Conservation (phyloP, 1,140 invertebrate genomes). For the Watersipora subatra region DNA sequence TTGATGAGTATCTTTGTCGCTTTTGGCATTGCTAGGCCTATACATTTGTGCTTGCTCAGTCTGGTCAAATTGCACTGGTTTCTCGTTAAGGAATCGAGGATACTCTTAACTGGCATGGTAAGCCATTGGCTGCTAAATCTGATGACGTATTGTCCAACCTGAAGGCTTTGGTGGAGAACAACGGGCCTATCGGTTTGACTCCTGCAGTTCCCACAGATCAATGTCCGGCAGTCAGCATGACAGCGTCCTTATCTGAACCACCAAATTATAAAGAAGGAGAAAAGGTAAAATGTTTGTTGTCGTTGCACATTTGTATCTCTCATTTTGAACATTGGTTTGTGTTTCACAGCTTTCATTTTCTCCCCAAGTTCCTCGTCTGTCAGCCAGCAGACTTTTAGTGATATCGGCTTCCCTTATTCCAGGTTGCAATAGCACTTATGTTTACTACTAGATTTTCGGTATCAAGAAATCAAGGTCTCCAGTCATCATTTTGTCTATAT, state of each 20-base stretch:
- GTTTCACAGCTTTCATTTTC: too few species aligned
- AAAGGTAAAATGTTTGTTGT: constrained; percentile 22
- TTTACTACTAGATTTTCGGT: too few species aligned
- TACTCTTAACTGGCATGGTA: constrained; percentile 91
- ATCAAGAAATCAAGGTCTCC: too few species aligned
- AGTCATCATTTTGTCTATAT: too few species aligned
- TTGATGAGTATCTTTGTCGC: too few species aligned
- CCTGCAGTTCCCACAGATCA: constrained; percentile 15
- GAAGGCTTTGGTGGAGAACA: constrained; percentile 43
- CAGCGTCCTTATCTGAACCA: constrained; percentile 52
- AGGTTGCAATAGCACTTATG: too few species aligned
- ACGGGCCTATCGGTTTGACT: constrained; percentile 16
- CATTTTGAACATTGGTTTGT: too few species aligned
- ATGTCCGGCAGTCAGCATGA: constrained; percentile 13
- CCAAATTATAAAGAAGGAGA: constrained; percentile 65
- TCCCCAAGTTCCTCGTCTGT: too few species aligned
- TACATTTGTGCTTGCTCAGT: constrained; percentile 1
- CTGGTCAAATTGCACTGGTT: neutral
- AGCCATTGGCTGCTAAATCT: constrained; percentile 70
- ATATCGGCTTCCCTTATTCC: too few species aligned
- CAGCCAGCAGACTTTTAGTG: too few species aligned
- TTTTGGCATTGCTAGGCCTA: too few species aligned
- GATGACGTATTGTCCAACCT: constrained; percentile 51
- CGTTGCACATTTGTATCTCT: too few species aligned
- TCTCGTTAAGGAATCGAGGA: constrained; percentile 63